Conservation (phyloP, 2,113 vertebrate genomes). For the Triplophysa dalaica region DNA sequence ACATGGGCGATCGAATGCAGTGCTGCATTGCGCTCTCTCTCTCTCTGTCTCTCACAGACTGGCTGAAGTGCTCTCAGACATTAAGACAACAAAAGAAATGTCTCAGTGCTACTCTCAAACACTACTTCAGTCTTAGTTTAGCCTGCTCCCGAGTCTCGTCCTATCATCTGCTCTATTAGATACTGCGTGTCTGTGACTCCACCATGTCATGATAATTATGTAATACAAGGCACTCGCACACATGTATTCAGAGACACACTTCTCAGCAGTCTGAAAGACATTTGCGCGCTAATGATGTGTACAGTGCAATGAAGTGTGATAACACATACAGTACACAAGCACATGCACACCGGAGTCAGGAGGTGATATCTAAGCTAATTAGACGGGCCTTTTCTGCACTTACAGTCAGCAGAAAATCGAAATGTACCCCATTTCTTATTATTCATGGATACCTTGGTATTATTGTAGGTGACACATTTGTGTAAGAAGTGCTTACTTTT, state of each 20-base stretch:
- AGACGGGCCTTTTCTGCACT: conserved; percentile 21
- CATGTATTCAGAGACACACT: conserved; percentile 17
- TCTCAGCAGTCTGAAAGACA: conserved; percentile 36
- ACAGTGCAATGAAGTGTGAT: conserved; percentile 36
- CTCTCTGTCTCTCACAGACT: background rate
- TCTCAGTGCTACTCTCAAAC: background rate
- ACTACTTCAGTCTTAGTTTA: conserved; percentile 16
- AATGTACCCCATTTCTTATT: background rate
- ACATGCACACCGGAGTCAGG: background rate
- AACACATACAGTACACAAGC: conserved; percentile 21
- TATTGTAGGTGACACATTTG: background rate
- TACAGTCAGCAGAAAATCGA: background rate
- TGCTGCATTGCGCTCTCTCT: background rate
- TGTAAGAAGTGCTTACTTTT: too few relatives aligned
- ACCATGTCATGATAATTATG: conserved; percentile 39
- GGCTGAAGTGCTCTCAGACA: background rate
- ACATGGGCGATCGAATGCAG: background rate
- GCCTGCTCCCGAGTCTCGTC: conserved; percentile 17
- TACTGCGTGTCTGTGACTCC: conserved; percentile 23
- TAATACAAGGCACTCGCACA: conserved; percentile 34
- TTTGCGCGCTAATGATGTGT: conserved; percentile 44
- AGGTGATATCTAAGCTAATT: conserved; percentile 28
- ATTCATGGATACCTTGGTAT: background rate
- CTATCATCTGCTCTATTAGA: conserved; percentile 44
- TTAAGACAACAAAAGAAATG: background rate